phyloP scores from a whole-genome alignment of 2,888 invertebrate species.

The Cryptocephalus moraei region DNA sequence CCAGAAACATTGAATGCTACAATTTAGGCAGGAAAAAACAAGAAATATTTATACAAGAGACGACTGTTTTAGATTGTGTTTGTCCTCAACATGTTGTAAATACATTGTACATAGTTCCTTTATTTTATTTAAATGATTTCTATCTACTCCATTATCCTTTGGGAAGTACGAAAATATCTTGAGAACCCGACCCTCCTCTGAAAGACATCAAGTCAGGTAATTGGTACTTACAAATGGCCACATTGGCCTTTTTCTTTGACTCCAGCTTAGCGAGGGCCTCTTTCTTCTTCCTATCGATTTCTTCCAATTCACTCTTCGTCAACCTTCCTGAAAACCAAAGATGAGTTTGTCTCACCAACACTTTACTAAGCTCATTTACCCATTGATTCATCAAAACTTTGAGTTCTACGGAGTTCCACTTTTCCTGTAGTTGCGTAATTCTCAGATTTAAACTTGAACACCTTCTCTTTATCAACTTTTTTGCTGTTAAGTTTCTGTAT shows the following conservation, averaged over 20 bases:
- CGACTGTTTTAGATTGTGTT: no score
- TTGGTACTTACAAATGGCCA: constrained; percentile 9
- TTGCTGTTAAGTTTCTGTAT: no score
- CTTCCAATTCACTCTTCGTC: constrained; percentile 44
- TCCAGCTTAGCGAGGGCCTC: constrained; percentile 50
- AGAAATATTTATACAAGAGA: no score
- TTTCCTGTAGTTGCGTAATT: constrained; percentile 10
- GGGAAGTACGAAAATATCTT: background rate
- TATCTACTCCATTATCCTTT: no score
- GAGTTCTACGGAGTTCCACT: constrained; percentile 24
- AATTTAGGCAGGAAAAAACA: no score
- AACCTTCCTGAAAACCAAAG: constrained; percentile 4
- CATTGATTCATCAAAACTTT: constrained; percentile 22
- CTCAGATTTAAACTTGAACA: background rate
- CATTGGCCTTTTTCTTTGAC: constrained; percentile 35
- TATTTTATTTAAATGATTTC: no score
- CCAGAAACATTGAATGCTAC: no score
- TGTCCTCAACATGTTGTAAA: no score
- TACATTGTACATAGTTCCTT: no score
- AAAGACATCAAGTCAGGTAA: background rate
- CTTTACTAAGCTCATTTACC: background rate
- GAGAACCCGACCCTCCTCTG: background rate
- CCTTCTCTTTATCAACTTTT: background rate
- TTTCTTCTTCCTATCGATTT: constrained; percentile 51
- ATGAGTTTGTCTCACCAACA: background rate